phyloP scores from a whole-genome alignment of 2,113 vertebrate species.

The Stegostoma tigrinum region DNA sequence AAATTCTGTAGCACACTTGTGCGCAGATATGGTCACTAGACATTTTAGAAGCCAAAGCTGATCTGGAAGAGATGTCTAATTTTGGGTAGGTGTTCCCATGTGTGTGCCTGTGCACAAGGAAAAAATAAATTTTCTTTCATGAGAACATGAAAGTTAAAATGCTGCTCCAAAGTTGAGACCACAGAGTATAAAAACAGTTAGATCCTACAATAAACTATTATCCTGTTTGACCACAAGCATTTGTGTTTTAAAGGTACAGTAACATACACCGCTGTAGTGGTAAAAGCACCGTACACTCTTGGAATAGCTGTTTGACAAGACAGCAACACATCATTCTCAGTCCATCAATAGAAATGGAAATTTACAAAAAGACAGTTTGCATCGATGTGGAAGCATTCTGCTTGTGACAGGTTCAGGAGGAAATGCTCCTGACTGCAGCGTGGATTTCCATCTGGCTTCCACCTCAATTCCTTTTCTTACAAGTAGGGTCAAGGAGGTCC shows the following conservation, averaged over 20 bases:
- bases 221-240: conserved; percentile 4
- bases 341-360: conserved; percentile 32
- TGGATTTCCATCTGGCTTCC: conserved; percentile 17
- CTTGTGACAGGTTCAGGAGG: not conserved
- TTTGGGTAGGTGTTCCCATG: not conserved
- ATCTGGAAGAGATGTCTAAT: not conserved
- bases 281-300: conserved; percentile 23
- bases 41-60: conserved; percentile 14
- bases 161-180: conserved; percentile 32
- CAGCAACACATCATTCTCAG: conserved; percentile 33
- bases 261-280: conserved; percentile 17
- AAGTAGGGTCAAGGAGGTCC: conserved; percentile 9
- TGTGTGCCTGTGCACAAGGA: not conserved
- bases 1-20: not conserved
- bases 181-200: conserved; percentile 35
- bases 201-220: conserved; percentile 30
- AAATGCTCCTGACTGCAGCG: not conserved
- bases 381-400: conserved; percentile 21
- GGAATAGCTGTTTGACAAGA: conserved; percentile 32
- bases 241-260: conserved; percentile 26
- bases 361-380: conserved; percentile 36
- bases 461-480: conserved; percentile 29
- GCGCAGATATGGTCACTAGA: not conserved
- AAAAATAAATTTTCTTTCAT: not conserved
- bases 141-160: not conserved